These are phyloP conservation scores for Actinia equina DNA, from an alignment of 64 coral and sea anemone genomes.

Conservation along the genomic window DNA sequence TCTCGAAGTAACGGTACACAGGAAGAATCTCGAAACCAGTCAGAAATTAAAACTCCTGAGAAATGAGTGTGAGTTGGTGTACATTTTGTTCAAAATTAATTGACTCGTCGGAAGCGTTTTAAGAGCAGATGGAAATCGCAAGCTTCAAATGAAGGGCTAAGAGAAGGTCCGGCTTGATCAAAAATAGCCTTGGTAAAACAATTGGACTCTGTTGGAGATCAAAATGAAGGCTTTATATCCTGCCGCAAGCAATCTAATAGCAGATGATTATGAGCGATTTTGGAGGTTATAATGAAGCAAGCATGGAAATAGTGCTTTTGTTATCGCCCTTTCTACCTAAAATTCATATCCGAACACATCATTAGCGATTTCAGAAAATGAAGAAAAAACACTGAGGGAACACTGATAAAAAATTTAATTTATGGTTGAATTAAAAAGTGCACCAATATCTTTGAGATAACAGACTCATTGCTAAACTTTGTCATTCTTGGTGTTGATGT, in stretches of 20 bases:
- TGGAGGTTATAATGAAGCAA: background rate
- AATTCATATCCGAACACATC: background rate
- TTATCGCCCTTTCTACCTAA: background rate
- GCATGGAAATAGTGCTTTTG: background rate
- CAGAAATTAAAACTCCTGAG: background rate
- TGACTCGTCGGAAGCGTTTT: background rate
- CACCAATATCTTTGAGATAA: background rate
- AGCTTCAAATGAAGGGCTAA: background rate
- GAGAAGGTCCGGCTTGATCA: background rate
- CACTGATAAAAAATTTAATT: background rate
- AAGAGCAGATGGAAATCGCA: background rate
- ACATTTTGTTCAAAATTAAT: background rate
- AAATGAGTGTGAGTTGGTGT: background rate
- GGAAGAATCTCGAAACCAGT: background rate
- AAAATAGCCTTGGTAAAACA: background rate
- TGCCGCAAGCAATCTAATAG: background rate
- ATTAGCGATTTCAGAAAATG: background rate
- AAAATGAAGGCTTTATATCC: background rate
- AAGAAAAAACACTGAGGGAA: background rate
- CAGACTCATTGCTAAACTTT: background rate
- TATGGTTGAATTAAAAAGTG: background rate
- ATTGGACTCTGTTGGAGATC: background rate
- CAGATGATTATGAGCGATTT: background rate
- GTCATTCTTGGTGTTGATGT: background rate
- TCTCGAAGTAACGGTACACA: background rate